A percentile compares a stretch with the other conserved stretches of the same genome.
These are phyloP conservation scores for Harlomillsia oculata DNA, from an alignment of 1,140 invertebrate species.

Conservation along the genomic window DNA sequence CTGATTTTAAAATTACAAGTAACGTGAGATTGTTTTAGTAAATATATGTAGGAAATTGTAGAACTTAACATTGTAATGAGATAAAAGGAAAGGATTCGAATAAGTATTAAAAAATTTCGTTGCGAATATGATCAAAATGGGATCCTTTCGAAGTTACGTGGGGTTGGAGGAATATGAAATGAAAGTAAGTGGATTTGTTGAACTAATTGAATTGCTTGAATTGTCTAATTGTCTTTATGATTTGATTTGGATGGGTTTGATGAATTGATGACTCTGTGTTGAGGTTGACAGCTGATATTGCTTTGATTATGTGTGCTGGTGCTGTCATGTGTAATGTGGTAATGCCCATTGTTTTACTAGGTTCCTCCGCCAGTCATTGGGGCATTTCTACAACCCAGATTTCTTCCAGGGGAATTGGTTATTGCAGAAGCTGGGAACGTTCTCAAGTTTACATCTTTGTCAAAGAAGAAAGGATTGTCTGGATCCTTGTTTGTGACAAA, in stretches of 20 bases:
- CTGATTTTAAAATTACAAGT: too few relatives aligned
- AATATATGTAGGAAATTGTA: too few relatives aligned
- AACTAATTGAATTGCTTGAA: background rate
- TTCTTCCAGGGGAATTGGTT: conserved; percentile 59
- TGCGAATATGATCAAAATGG: conserved; percentile 33
- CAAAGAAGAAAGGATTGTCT: conserved; percentile 63
- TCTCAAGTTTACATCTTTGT: conserved; percentile 66
- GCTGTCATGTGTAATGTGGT: background rate
- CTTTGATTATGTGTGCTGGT: background rate
- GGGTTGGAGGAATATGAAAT: conserved; percentile 35
- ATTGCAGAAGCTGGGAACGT: conserved; percentile 68
- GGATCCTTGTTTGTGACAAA: conserved; percentile 74
- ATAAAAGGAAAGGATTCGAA: too few relatives aligned
- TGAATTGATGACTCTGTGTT: too few relatives aligned
- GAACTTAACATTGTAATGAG: too few relatives aligned
- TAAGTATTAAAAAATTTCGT: too few relatives aligned
- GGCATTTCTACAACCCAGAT: conserved; percentile 23
- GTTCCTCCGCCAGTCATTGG: conserved; percentile 9
- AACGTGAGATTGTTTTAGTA: too few relatives aligned
- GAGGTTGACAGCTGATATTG: background rate
- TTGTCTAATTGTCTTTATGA: too few relatives aligned
- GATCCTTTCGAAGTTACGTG: conserved; percentile 33
- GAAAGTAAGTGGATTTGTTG: conserved; percentile 27
- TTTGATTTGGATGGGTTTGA: too few relatives aligned
- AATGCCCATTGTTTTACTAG: background rate